Evolutionary conservation across 1,140 invertebrate species (phyloP), one percentile per base, ranked within the genome.

Genomic region (Tetramorium simillimum): DNA sequence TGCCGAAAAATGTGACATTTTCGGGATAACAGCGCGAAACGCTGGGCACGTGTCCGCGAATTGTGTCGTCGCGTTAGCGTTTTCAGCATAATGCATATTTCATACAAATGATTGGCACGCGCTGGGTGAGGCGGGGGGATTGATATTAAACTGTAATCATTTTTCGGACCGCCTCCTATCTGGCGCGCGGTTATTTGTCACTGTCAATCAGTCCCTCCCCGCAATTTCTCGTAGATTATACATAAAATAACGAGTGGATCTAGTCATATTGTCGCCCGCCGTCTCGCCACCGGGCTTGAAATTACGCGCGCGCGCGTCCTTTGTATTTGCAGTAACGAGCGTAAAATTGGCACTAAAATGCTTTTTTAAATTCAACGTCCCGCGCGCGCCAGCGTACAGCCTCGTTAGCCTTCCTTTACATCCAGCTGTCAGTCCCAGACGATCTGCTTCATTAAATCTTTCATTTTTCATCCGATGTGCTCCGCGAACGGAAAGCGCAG

Each of bases 361-460:
- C 28, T 81, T 81, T 33, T 86, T 85, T 86, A 69, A 86, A 86
- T 80, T 67, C 49, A 53, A 18, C 24, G 10, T 40, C 12, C 33
- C 46, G 4, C 33, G 4, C 33, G 33, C 33, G 3, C 33, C 33
- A 33, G 33, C 46, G 14, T 16, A 14, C 16, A 24, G 49, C 28
- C 62, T 77, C 46, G 76, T 81, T 67, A 86, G 12, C 43, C 58
- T 86, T 81, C 63, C 75, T 80, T 86, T 56, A 62, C 43, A 73
- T 60, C 28, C 40, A 58, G 51, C 40, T 84, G 69, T 84, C 69
- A 84, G 80, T 75, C 37, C 53, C 69, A 62, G 80, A 60, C 60
- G 69, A 84, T 84, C 40, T 75, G 69, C 80, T 84, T 75, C 80
- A 60, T 62, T 84, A 84, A 46, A 60, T 73, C 40, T 62, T 84